Evolutionary conservation across 2,113 vertebrate species (phyloP).

Genomic region (Sinocyclocheilus maitianheensis): DNA sequence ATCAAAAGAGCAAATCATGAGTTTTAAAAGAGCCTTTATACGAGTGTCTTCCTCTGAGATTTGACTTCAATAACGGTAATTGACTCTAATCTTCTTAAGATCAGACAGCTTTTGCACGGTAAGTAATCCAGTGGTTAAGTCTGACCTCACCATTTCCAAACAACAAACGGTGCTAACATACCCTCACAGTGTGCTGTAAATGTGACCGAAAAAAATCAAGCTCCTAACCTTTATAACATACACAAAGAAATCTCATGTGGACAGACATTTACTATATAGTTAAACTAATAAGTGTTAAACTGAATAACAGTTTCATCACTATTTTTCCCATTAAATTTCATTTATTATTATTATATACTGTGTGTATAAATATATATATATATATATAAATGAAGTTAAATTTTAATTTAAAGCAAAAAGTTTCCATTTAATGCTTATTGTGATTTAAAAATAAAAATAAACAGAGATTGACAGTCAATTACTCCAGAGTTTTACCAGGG

Average conservation of each 20-base stretch:
- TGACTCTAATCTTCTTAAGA: conserved; percentile 5
- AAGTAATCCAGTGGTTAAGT: not conserved
- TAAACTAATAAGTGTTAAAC: too few species aligned
- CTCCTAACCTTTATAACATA: not conserved
- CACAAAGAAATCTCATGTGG: not conserved
- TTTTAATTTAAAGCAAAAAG: too few species aligned
- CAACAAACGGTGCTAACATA: not conserved
- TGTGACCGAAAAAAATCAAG: not conserved
- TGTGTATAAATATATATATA: too few species aligned
- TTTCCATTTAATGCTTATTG: too few species aligned
- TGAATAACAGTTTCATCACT: too few species aligned
- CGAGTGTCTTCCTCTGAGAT: not conserved
- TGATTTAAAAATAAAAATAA: too few species aligned
- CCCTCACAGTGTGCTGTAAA: not conserved
- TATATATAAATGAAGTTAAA: too few species aligned
- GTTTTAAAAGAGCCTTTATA: not conserved
- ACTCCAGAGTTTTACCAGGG: not conserved
- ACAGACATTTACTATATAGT: not conserved
- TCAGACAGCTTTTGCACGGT: not conserved
- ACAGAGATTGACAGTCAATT: too few species aligned
- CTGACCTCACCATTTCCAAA: not conserved
- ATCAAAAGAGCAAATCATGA: not conserved
- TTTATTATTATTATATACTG: too few species aligned
- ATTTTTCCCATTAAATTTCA: too few species aligned
- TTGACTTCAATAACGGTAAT: not conserved